Evolutionary conservation across 2,888 invertebrate genomes (phyloP).

Genomic region (Peribatodes rhomboidaria): DNA sequence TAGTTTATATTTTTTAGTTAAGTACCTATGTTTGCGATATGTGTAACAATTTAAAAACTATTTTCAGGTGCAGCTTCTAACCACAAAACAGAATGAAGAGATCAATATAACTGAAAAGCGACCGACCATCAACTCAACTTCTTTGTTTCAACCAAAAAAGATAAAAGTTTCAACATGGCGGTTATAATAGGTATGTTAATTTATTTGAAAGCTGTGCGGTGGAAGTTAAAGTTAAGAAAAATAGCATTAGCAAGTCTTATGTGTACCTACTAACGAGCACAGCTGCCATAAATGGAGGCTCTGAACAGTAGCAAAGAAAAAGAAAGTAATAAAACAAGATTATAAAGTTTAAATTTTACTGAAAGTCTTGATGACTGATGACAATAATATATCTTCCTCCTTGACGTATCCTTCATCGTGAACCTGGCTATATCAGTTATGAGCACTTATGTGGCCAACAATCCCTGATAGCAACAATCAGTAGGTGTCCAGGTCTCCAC

Average conservation of each 20-base stretch:
- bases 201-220: neutral
- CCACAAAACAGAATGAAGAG: conserved; percentile 29
- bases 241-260: neutral
- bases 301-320: too few relatives aligned
- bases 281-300: too few relatives aligned
- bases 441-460: too few relatives aligned
- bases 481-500: too few relatives aligned
- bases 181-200: conserved; percentile 56
- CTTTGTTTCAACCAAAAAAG: conserved; percentile 2
- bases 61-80: conserved; percentile 47
- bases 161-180: conserved; percentile 54
- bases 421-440: too few relatives aligned
- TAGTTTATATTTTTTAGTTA: too few relatives aligned
- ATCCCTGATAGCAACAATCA: too few relatives aligned
- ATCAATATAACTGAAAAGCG: conserved; percentile 43
- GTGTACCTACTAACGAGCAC: neutral
- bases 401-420: too few relatives aligned
- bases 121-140: neutral
- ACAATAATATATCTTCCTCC: too few relatives aligned
- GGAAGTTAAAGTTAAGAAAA: conserved; percentile 3
- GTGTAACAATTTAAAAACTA: neutral
- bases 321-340: too few relatives aligned
- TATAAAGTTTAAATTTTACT: too few relatives aligned
- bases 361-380: too few relatives aligned
- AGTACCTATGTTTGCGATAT: neutral